These are phyloP conservation scores for Liposcelis brunnea DNA, from an alignment of 2,888 invertebrate species.

Conservation along the genomic window DNA sequence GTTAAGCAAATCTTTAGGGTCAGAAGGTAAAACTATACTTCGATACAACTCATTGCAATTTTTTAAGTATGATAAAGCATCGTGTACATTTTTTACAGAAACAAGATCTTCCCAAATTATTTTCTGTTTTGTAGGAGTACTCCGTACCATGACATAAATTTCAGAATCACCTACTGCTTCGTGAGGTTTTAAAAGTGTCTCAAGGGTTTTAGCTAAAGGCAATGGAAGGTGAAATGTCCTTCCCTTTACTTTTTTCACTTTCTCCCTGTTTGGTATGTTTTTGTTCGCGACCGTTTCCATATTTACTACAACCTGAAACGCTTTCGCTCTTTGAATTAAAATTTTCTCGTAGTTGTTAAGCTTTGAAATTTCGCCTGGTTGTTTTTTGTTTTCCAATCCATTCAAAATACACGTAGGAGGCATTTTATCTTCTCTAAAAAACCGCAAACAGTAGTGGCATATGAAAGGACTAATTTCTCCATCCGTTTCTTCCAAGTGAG, in stretches of 20 bases:
- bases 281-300: constrained; percentile 21
- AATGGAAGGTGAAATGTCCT: constrained; percentile 14
- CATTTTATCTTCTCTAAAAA: constrained; percentile 16
- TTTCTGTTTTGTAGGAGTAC: constrained; percentile 20
- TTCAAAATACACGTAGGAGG: constrained; percentile 20
- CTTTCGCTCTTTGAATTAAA: constrained; percentile 22
- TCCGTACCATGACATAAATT: constrained; percentile 20
- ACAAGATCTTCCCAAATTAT: constrained; percentile 20
- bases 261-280: constrained; percentile 18
- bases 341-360: constrained; percentile 19
- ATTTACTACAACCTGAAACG: constrained; percentile 21
- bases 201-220: constrained; percentile 21
- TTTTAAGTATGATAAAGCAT: constrained; percentile 20
- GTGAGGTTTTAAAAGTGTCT: constrained; percentile 20
- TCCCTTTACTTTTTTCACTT: constrained; percentile 5
- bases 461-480: constrained; percentile 2
- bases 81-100: constrained; percentile 20
- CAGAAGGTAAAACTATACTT: constrained; percentile 17
- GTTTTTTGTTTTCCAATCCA: constrained; percentile 14
- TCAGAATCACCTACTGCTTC: constrained; percentile 20
- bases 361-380: constrained; percentile 15
- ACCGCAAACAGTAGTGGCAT: constrained; percentile 13
- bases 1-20: neutral
- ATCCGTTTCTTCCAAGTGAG: neutral
- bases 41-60: constrained; percentile 19